Percentiles rank a stretch among this genome's conserved stretches.
phyloP scores from a whole-genome alignment of 92 coral and sea anemone genomes.

The Metridium senile region DNA sequence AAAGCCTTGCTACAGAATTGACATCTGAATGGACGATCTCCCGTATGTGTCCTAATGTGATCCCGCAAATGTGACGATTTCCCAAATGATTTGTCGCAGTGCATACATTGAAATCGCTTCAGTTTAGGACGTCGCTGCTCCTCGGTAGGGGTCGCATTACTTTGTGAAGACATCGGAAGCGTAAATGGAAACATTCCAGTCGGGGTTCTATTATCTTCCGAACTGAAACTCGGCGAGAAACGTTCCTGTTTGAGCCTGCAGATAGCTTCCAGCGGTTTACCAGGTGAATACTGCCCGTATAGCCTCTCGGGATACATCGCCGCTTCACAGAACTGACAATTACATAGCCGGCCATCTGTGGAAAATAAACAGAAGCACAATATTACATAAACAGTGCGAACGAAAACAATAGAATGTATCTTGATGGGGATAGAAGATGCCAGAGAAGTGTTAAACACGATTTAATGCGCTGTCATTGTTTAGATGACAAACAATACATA shows the following conservation, averaged over 20 bases:
- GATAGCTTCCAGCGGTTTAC: slow-evolving; percentile 71
- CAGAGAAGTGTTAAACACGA: slow-evolving; percentile 19
- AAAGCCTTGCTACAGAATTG: slow-evolving; percentile 96
- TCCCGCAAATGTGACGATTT: slow-evolving; percentile 99
- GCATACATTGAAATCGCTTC: slow-evolving; percentile 97
- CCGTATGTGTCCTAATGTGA: slow-evolving; percentile 98
- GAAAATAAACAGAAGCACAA: slow-evolving; percentile 20
- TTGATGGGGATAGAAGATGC: slow-evolving; percentile 15
- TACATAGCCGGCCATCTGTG: slow-evolving; percentile 91
- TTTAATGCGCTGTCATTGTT: slow-evolving; percentile 42
- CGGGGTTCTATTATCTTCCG: slow-evolving; percentile 43
- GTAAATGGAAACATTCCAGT: slow-evolving; percentile 69
- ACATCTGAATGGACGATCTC: slow-evolving; percentile 96
- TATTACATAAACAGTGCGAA: slow-evolving; percentile 23
- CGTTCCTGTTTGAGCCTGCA: slow-evolving; percentile 72
- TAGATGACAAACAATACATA: slow-evolving; percentile 29
- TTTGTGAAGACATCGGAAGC: slow-evolving; percentile 66
- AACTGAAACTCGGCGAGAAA: slow-evolving; percentile 62
- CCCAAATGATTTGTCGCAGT: slow-evolving; percentile 98
- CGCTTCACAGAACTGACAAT: slow-evolving; percentile 82
- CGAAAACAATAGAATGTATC: slow-evolving; percentile 9
- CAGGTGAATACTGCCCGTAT: slow-evolving; percentile 54
- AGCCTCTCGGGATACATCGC: slow-evolving; percentile 87
- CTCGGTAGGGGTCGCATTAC: slow-evolving; percentile 59
- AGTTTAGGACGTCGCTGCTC: slow-evolving; percentile 76